A percentile compares a stretch with the other conserved stretches of the same genome.
phyloP scores from a whole-genome alignment of 1,140 invertebrate species.

The Lepidurus packardi region DNA sequence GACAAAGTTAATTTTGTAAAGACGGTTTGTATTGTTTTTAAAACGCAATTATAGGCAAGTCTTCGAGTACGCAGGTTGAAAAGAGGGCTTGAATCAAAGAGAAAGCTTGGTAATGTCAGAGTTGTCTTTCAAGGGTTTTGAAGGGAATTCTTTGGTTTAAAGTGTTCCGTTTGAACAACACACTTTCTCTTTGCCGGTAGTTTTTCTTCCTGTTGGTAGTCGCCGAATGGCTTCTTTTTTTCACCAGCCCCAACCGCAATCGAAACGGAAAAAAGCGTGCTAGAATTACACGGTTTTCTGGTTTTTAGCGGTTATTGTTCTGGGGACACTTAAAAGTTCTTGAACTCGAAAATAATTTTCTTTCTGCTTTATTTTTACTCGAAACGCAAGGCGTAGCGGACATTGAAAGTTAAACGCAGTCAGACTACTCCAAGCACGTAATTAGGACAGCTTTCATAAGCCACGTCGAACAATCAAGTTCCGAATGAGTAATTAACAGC shows the following conservation, averaged over 20 bases:
- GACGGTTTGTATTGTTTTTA: no score
- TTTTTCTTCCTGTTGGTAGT: neutral
- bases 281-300: neutral
- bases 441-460: neutral
- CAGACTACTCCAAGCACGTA: neutral
- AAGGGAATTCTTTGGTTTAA: neutral
- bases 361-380: no score
- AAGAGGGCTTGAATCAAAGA: neutral
- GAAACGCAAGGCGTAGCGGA: no score
- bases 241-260: neutral
- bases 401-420: no score
- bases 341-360: neutral
- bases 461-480: neutral
- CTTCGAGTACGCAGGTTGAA: no score
- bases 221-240: neutral
- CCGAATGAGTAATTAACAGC: neutral
- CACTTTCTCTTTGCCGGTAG: neutral
- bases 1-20: no score
- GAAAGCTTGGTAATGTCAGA: neutral
- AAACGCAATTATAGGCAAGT: no score
- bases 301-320: neutral
- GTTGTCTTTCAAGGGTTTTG: neutral
- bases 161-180: neutral
- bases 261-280: neutral
- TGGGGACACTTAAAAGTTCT: neutral